Evolutionary conservation across 2,113 vertebrate genomes (phyloP).

Genomic region (Pimephales promelas): DNA sequence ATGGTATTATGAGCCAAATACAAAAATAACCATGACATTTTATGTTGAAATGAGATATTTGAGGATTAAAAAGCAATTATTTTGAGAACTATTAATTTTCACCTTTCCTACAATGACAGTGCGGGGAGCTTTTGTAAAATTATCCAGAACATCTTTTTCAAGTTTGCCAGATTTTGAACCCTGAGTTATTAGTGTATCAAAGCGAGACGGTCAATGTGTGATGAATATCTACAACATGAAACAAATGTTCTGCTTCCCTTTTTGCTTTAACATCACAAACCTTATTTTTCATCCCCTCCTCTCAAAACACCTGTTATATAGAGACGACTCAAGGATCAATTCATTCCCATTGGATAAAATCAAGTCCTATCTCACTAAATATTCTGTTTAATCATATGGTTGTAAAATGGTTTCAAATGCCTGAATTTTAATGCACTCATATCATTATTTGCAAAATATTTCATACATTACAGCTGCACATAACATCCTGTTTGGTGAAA

Average conservation of each 20-base stretch:
- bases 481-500: neutral
- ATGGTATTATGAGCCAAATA: neutral
- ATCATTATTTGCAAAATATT: neutral
- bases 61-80: neutral
- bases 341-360: neutral
- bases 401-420: neutral
- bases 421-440: neutral
- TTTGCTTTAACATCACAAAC: neutral
- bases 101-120: neutral
- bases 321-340: neutral
- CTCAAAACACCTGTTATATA: neutral
- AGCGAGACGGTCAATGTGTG: neutral
- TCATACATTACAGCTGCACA: neutral
- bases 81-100: neutral
- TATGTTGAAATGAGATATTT: neutral
- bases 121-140: neutral
- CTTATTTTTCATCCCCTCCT: neutral
- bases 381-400: neutral
- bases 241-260: conserved; percentile 5
- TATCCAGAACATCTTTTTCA: neutral
- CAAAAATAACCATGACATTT: neutral
- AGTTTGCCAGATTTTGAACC: neutral
- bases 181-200: neutral
- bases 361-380: neutral
- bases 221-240: neutral